Evolutionary conservation across 2,888 invertebrate species (phyloP).

Genomic region (Ochropleura plecta): DNA sequence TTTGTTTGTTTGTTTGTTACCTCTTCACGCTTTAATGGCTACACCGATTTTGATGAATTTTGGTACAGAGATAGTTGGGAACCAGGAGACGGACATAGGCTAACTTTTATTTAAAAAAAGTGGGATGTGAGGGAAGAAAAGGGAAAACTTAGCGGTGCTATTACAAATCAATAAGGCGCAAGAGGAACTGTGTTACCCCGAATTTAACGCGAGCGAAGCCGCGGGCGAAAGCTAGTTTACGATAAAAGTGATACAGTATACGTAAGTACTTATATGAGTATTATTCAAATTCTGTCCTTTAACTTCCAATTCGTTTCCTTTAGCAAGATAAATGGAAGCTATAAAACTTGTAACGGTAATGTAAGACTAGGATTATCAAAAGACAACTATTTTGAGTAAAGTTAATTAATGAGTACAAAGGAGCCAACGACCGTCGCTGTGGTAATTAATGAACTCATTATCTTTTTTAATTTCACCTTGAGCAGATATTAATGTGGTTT

Average conservation of each 20-base stretch:
- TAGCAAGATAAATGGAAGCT: conserved; percentile 15
- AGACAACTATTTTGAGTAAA: conserved; percentile 60
- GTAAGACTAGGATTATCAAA: conserved; percentile 30
- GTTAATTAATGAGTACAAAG: conserved; percentile 60
- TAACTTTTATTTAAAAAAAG: too few relatives aligned
- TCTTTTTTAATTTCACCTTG: conserved; percentile 64
- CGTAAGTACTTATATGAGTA: conserved; percentile 19
- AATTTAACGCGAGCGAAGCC: too few relatives aligned
- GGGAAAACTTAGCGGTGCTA: too few relatives aligned
- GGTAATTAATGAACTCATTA: conserved; percentile 66
- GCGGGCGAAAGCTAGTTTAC: too few relatives aligned
- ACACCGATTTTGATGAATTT: too few relatives aligned
- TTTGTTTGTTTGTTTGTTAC: too few relatives aligned
- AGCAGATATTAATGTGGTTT: conserved; percentile 59
- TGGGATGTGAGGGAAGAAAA: too few relatives aligned
- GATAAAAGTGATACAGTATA: conserved; percentile 41
- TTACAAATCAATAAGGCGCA: too few relatives aligned
- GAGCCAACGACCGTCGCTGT: conserved; percentile 55
- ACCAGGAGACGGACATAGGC: too few relatives aligned
- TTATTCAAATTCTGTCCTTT: conserved; percentile 42
- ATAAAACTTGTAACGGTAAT: conserved; percentile 22
- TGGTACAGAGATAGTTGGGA: too few relatives aligned
- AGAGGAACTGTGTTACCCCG: too few relatives aligned
- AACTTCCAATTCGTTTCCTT: neutral
- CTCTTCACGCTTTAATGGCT: too few relatives aligned